Conservation (phyloP, 2,888 invertebrate genomes). For the Syrista parreyssii region DNA sequence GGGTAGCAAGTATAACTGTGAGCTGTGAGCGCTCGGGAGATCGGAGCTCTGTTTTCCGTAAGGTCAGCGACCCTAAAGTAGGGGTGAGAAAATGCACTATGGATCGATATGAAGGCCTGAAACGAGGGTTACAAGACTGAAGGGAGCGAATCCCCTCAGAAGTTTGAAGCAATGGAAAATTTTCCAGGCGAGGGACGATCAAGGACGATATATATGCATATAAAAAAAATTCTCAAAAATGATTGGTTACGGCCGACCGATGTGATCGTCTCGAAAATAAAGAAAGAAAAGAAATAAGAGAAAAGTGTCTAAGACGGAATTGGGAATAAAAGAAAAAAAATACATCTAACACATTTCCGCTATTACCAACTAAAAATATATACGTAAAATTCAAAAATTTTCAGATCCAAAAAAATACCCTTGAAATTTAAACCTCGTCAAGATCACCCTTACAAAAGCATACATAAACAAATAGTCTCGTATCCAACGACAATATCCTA, state of each 20-base stretch:
- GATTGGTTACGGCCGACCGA: neutral
- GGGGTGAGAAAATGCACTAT: slow-evolving; percentile 17
- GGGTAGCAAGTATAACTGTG: neutral
- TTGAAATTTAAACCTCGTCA: neutral
- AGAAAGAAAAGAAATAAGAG: neutral
- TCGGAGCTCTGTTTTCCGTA: slow-evolving; percentile 14
- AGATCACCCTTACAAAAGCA: neutral
- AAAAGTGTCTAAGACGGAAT: no score
- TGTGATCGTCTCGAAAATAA: neutral
- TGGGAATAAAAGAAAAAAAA: no score
- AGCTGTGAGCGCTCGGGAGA: neutral
- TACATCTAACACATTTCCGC: no score
- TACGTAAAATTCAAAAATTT: neutral
- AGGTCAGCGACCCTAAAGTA: slow-evolving; percentile 16
- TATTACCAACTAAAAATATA: neutral
- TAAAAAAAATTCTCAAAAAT: neutral
- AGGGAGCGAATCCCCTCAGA: neutral
- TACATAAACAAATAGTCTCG: neutral
- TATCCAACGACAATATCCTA: neutral
- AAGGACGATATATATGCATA: no score
- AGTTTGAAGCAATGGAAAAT: neutral
- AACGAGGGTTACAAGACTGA: neutral
- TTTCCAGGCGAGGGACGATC: neutral
- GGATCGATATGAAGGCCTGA: slow-evolving; percentile 18
- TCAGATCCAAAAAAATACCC: neutral